Conservation (phyloP, 2,113 vertebrate genomes). For the Pontoporia blainvillei region DNA sequence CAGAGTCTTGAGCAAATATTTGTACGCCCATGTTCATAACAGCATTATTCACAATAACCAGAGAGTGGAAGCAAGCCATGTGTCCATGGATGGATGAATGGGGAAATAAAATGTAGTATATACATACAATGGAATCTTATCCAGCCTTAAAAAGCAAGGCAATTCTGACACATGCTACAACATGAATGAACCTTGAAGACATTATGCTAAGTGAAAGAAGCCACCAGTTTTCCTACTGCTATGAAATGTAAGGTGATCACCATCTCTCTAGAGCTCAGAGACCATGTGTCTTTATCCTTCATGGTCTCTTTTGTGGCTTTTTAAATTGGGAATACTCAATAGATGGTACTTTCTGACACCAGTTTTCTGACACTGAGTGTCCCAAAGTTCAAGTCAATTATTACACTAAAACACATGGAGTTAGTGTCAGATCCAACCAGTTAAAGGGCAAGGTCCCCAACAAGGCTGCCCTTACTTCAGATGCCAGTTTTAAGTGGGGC, state of each 20-base stretch:
- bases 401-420: background rate
- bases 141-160: background rate
- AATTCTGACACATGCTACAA: background rate
- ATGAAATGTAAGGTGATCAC: background rate
- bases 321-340: background rate
- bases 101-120: background rate
- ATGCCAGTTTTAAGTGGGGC: background rate
- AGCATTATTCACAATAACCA: background rate
- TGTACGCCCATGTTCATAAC: rapidly evolving
- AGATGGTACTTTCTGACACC: background rate
- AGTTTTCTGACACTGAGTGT: background rate
- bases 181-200: background rate
- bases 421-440: background rate
- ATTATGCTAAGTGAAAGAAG: background rate
- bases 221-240: background rate
- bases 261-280: background rate
- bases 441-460: background rate
- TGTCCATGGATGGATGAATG: background rate
- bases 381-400: background rate
- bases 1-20: background rate
- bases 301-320: background rate
- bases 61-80: background rate
- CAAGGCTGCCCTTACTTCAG: background rate
- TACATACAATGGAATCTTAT: too few species aligned
- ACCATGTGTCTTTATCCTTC: background rate